These are phyloP conservation scores for Rallus crepitans DNA, from an alignment of 2,797 vertebrate species.

Conservation along the genomic window DNA sequence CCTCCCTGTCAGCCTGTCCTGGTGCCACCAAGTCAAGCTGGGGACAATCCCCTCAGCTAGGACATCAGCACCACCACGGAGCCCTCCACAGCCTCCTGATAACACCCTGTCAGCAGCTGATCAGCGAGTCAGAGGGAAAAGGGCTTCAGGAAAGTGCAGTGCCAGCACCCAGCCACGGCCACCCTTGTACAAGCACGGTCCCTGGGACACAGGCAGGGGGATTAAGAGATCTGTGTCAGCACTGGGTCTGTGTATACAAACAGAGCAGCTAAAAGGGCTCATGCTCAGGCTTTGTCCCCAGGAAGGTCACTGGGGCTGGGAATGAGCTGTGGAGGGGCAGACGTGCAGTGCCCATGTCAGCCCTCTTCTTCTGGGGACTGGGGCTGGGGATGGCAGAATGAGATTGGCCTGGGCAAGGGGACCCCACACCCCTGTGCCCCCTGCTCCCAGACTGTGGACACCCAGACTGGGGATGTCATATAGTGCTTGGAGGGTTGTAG, in stretches of 20 bases:
- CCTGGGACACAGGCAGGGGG: constrained; percentile 65
- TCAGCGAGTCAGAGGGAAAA: constrained; percentile 88
- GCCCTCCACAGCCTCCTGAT: not conserved
- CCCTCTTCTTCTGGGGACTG: not conserved
- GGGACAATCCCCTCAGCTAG: not conserved
- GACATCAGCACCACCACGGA: not conserved
- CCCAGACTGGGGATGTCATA: not conserved
- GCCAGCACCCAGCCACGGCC: constrained; percentile 69
- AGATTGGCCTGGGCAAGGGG: not conserved
- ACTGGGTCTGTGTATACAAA: constrained; percentile 67
- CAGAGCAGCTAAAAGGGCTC: constrained; percentile 25
- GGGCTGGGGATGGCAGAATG: not conserved
- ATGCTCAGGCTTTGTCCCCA: constrained; percentile 17
- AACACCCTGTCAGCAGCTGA: constrained; percentile 88
- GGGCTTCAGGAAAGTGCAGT: constrained; percentile 77
- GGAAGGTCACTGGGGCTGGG: constrained; percentile 8
- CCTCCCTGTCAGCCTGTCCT: not conserved
- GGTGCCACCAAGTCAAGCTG: not conserved
- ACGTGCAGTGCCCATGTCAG: fast-evolving
- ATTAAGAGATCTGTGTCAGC: constrained; percentile 78
- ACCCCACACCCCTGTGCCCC: not conserved
- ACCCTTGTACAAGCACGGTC: constrained; percentile 54
- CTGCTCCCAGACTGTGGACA: not conserved
- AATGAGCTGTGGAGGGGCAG: not conserved
- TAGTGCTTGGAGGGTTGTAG: not conserved